Conservation (phyloP, 1,140 invertebrate genomes). For the Lethocerus indicus region DNA sequence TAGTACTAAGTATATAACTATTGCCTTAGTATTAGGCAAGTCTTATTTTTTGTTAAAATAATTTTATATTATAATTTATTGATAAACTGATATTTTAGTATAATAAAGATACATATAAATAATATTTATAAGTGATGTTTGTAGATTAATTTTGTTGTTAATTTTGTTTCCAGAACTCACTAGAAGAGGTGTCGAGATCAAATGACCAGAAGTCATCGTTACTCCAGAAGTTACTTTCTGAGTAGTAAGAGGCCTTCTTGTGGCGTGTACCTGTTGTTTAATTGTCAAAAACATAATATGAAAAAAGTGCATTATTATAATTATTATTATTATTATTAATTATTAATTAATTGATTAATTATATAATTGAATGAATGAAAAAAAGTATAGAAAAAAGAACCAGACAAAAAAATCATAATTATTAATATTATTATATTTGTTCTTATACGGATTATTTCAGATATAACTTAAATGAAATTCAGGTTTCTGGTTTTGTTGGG, state of each 20-base stretch:
- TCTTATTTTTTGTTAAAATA: background rate
- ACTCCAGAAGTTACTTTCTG: constrained; percentile 58
- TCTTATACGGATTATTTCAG: no score
- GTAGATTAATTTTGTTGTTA: constrained; percentile 14
- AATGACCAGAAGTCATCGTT: constrained; percentile 53
- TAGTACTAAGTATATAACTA: background rate
- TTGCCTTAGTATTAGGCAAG: background rate
- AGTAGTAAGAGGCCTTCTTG: constrained; percentile 43
- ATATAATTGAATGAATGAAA: no score
- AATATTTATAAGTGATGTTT: constrained; percentile 2
- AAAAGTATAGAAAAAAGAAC: no score
- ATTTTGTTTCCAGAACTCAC: constrained; percentile 42
- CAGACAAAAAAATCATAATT: no score
- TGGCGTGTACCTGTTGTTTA: no score
- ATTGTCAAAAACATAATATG: background rate
- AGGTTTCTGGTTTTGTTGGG: no score
- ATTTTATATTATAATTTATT: background rate
- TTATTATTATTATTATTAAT: no score
- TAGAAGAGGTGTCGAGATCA: constrained; percentile 45
- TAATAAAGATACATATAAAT: background rate
- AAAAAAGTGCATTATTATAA: constrained; percentile 2
- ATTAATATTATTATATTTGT: no score
- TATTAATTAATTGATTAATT: no score
- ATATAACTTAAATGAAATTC: no score
- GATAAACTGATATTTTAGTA: background rate